Evolutionary conservation across 1,140 invertebrate species (phyloP), one percentile per base, ranked within the genome.

Genomic region (Akabosia matsudoensis): DNA sequence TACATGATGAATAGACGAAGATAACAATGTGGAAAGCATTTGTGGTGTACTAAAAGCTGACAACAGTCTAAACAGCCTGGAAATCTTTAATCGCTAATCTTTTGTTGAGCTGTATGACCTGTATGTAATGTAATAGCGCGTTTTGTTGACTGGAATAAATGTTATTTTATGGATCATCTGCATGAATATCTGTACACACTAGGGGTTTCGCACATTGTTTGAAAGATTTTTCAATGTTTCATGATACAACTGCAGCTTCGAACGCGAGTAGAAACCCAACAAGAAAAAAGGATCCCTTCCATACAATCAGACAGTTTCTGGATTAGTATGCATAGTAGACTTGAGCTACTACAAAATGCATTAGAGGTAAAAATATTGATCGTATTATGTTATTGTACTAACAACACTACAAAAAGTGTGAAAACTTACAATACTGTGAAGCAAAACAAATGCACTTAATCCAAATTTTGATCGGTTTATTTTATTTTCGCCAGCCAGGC

Each of bases 361-460:
- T 7, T 45, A 45, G 37, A 16, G 54, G 54, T 61, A 61, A 61
- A 16, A 61, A 61, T 61, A 61, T n/a, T 61, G 7, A 61, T 61
- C 54, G 24, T 13, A 61, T 61, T 16, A 61, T 51, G 45, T n/a
- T n/a, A n/a, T n/a, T n/a, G 37, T 18, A 45, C 37, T 7, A 61
- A 16, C 13, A 61, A 61, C 24, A 61, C 24, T 7, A 24, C 54
- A 24, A 67, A 67, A 67, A 67, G 61, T 67, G 61, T 67, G 61
- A 67, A 67, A 67, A 67, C 61, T 67, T 67, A 30, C 61, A 30
- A 67, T 30, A 67, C 61, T 30, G 31, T 67, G n/a, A n/a, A n/a
- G 13, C 7, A 16, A 61, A 16, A n/a, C 54, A n/a, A 61, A 67
- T 67, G 24, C 61, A 30, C 61, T 67, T 31, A 45, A 45, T 67